Percentiles rank a stretch among this genome's conserved stretches.
phyloP scores from a whole-genome alignment of 2,888 invertebrate species.

The Dasypogon diadema region DNA sequence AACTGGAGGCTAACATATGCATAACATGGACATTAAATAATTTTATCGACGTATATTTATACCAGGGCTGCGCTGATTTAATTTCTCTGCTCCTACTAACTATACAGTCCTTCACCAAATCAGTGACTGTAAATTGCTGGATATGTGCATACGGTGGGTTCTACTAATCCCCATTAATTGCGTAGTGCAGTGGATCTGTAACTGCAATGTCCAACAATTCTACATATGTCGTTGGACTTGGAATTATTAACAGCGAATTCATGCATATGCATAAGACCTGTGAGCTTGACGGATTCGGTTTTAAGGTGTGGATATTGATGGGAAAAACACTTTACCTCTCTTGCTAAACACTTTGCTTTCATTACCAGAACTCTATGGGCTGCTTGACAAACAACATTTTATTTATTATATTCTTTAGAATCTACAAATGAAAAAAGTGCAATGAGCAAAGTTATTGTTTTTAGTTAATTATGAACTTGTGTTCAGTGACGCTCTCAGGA shows the following conservation, averaged over 20 bases:
- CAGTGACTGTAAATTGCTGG: not conserved
- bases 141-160: slow-evolving; percentile 5
- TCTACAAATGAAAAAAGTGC: no score
- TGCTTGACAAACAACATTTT: no score
- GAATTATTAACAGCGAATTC: not conserved
- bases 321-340: no score
- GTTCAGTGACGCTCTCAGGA: no score
- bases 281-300: no score
- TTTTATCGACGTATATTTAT: not conserved
- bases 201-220: not conserved
- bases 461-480: no score
- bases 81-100: slow-evolving; percentile 13
- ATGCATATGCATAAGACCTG: no score
- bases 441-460: no score
- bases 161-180: not conserved
- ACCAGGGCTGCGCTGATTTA: slow-evolving; percentile 1
- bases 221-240: slow-evolving; percentile 31
- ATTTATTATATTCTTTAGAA: no score
- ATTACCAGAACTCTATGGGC: no score
- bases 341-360: no score
- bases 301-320: no score
- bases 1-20: not conserved
- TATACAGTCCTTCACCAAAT: not conserved
- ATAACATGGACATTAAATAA: not conserved
- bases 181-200: not conserved